A percentile compares a stretch with the other conserved stretches of the same genome.
Conservation (phyloP, 2,113 vertebrate species). For the Stictonetta naevosa region DNA sequence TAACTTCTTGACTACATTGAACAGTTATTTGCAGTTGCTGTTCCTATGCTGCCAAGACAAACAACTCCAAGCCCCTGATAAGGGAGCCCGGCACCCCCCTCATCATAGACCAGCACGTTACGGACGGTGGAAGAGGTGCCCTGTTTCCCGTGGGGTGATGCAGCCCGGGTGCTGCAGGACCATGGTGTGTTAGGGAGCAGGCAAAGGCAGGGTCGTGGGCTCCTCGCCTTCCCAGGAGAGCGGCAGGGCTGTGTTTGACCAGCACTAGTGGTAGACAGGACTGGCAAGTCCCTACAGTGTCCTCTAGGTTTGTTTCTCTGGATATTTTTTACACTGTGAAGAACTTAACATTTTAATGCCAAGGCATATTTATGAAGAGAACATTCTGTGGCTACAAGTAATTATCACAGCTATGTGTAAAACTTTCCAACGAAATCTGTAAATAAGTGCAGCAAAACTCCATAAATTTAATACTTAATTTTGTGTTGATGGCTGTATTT, state of each 20-base stretch:
- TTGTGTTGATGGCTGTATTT: not conserved
- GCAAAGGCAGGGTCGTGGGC: not conserved
- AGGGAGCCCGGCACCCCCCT: not conserved
- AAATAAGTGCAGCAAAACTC: not conserved
- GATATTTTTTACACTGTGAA: not conserved
- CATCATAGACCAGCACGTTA: no score
- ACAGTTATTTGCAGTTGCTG: not conserved
- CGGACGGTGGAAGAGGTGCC: not conserved
- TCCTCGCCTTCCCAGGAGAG: not conserved
- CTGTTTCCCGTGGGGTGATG: not conserved
- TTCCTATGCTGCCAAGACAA: not conserved
- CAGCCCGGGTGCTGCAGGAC: not conserved
- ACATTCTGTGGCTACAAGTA: not conserved
- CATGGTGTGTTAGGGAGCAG: not conserved
- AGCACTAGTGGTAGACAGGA: fast-evolving
- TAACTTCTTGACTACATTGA: not conserved
- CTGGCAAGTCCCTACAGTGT: not conserved
- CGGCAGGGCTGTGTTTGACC: not conserved
- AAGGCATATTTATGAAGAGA: not conserved
- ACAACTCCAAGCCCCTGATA: not conserved
- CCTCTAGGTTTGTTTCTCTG: not conserved
- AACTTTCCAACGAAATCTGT: not conserved
- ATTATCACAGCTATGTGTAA: no score
- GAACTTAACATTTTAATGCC: not conserved
- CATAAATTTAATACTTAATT: not conserved